These are phyloP conservation scores for Acrocephalus kingi DNA, from an alignment of 2,113 vertebrate genomes.

Conservation along the genomic window DNA sequence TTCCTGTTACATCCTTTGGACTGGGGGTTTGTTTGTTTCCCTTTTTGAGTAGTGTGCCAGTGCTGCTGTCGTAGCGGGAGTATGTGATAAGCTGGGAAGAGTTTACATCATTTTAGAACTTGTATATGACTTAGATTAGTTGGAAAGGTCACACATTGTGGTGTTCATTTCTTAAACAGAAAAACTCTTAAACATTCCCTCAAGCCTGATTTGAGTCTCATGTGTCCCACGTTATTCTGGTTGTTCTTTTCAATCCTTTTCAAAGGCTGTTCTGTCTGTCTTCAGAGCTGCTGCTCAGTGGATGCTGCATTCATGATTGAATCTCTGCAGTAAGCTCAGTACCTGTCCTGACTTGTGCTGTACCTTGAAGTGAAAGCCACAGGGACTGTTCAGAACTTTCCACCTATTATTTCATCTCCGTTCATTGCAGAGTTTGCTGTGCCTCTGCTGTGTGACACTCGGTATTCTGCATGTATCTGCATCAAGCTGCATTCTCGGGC, in stretches of 20 bases:
- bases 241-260: neutral
- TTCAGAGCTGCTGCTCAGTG: neutral
- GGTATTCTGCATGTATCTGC: neutral
- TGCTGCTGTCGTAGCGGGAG: neutral
- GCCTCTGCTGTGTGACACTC: neutral
- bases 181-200: constrained; percentile 2
- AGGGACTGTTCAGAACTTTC: neutral
- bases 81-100: neutral
- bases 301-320: neutral
- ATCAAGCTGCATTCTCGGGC: neutral
- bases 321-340: neutral
- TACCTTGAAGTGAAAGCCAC: neutral
- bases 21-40: neutral
- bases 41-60: neutral
- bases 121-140: neutral
- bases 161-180: neutral
- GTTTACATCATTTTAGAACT: neutral
- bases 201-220: neutral
- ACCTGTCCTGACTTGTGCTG: neutral
- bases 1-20: neutral
- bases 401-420: neutral
- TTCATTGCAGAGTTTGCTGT: neutral
- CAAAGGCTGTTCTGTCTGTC: neutral
- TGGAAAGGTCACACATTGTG: neutral
- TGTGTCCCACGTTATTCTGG: neutral